phyloP scores from a whole-genome alignment of 2,113 vertebrate species.

The Lates calcarifer region DNA sequence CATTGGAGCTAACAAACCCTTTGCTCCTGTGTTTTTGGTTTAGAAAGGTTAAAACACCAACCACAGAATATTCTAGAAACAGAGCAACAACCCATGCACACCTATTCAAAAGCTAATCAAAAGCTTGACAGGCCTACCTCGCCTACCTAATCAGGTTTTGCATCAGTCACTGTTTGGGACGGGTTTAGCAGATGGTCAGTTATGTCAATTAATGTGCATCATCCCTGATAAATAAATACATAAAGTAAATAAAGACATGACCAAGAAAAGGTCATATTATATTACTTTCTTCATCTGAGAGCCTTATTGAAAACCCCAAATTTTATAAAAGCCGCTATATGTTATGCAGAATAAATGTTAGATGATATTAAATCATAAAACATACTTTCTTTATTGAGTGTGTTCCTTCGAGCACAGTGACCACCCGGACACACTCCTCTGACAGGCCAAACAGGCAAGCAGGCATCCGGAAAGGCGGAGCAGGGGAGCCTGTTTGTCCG shows the following conservation, averaged over 20 bases:
- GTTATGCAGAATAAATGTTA: neutral
- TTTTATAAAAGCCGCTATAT: neutral
- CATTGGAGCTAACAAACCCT: too few species aligned
- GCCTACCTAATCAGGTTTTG: too few species aligned
- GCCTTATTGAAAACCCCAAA: neutral
- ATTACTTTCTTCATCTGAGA: neutral
- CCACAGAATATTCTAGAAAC: neutral
- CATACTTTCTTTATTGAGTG: neutral
- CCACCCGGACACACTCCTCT: neutral
- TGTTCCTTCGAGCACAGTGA: slow-evolving; percentile 2
- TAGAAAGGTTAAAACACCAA: too few species aligned
- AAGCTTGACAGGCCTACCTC: too few species aligned
- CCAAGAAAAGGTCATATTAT: too few species aligned
- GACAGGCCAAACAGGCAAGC: slow-evolving; percentile 21
- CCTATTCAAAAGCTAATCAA: too few species aligned
- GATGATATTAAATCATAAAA: slow-evolving; percentile 6
- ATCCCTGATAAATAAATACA: neutral
- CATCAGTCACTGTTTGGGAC: neutral
- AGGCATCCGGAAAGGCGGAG: slow-evolving; percentile 57
- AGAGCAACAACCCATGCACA: too few species aligned
- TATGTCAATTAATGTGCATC: neutral
- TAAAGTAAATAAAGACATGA: neutral
- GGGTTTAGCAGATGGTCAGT: neutral
- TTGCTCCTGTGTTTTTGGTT: too few species aligned
- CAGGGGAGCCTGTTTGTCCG: slow-evolving; percentile 46